Evolutionary conservation across 2,797 vertebrate species (phyloP).

Genomic region (Amniataba percoides): DNA sequence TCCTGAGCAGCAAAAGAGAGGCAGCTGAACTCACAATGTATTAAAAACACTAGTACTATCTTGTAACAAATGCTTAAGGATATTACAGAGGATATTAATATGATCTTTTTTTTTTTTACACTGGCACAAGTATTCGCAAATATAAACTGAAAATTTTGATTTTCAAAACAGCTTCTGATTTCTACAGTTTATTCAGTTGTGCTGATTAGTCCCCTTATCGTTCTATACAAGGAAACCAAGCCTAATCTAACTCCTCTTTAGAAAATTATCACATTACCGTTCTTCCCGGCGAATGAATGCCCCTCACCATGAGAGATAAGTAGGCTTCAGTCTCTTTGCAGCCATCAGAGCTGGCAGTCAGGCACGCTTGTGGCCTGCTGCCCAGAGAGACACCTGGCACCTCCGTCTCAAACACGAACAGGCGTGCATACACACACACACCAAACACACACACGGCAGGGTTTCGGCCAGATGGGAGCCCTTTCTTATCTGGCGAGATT

Average conservation of each 20-base stretch:
- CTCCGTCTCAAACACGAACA: conserved; percentile 26
- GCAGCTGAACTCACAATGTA: background rate
- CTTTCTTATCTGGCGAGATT: conserved; percentile 56
- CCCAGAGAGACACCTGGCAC: conserved; percentile 71
- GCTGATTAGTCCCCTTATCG: conserved; percentile 10
- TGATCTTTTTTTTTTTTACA: background rate
- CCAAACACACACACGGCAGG: conserved; percentile 11
- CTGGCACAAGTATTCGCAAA: too few species aligned
- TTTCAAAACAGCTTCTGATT: background rate
- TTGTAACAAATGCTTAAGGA: conserved; percentile 2
- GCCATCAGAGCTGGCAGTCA: conserved; percentile 54
- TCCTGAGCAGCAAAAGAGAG: conserved; percentile 17
- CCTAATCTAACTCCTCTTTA: conserved; percentile 26
- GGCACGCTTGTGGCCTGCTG: conserved; percentile 63
- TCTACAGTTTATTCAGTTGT: background rate
- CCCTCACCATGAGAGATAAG: conserved; percentile 44
- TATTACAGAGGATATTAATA: background rate
- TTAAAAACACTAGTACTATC: background rate
- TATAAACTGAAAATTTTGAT: background rate
- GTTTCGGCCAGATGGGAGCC: conserved; percentile 54
- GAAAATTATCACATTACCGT: conserved; percentile 40
- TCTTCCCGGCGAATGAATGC: conserved; percentile 33
- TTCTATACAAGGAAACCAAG: conserved; percentile 13
- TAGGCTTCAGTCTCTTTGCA: conserved; percentile 52
- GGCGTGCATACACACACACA: conserved; percentile 19